Evolutionary conservation across 2,888 invertebrate species (phyloP).

Genomic region (Amiota minor): DNA sequence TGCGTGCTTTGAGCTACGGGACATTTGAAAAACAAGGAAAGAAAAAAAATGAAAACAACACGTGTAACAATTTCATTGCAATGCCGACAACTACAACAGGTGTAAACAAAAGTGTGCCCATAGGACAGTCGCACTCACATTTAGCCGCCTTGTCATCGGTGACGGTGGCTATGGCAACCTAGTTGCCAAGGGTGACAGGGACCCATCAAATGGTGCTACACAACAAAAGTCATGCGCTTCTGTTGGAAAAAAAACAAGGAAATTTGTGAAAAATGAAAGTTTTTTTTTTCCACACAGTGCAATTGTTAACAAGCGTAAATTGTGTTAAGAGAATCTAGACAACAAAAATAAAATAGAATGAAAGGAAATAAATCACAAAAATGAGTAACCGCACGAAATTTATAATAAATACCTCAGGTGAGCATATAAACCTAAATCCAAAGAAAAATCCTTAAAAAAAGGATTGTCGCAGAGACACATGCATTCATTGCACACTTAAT

Average conservation of each 20-base stretch:
- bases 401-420: constrained; percentile 73
- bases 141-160: too few species aligned
- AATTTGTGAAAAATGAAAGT: constrained; percentile 57
- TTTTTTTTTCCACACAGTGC: constrained; percentile 37
- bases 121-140: background rate
- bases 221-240: constrained; percentile 24
- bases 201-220: background rate
- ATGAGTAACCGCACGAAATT: constrained; percentile 69
- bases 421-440: background rate
- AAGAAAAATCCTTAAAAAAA: background rate
- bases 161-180: constrained; percentile 18
- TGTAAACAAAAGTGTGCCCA: constrained; percentile 18
- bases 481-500: background rate
- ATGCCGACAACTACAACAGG: constrained; percentile 20
- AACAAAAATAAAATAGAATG: too few species aligned
- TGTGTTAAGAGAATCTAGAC: too few species aligned
- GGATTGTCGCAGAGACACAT: constrained; percentile 2
- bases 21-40: too few species aligned
- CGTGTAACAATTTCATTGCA: constrained; percentile 18
- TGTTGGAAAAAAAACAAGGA: background rate
- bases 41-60: background rate
- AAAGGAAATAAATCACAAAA: background rate
- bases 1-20: too few species aligned
- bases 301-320: constrained; percentile 22
- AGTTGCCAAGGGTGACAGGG: constrained; percentile 14